These are phyloP conservation scores for Ferdinandea cuprea DNA, from an alignment of 2,888 invertebrate genomes.

Conservation along the genomic window DNA sequence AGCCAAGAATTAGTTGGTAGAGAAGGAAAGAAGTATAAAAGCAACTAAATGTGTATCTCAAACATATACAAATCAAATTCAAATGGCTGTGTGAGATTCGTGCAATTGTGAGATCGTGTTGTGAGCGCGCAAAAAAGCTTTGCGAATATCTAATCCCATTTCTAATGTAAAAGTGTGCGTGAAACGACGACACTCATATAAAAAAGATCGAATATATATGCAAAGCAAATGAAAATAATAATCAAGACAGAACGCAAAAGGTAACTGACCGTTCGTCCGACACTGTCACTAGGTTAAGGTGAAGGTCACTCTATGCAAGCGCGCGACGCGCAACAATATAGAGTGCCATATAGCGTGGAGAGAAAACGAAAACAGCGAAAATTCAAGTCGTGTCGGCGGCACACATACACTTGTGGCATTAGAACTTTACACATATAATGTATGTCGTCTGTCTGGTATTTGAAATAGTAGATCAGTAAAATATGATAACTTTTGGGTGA, in stretches of 20 bases:
- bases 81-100: not conserved
- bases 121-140: slow-evolving; percentile 14
- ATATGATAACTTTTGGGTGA: not conserved
- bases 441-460: not conserved
- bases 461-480: not conserved
- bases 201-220: slow-evolving; percentile 50
- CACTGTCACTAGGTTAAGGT: slow-evolving; percentile 84
- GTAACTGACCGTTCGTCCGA: slow-evolving; percentile 84
- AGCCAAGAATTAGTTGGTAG: slow-evolving; percentile 8
- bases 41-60: slow-evolving; percentile 49
- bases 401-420: slow-evolving; percentile 22
- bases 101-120: not conserved
- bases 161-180: slow-evolving; percentile 42
- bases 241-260: slow-evolving; percentile 72
- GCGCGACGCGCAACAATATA: slow-evolving; percentile 33
- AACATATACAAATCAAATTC: slow-evolving; percentile 39
- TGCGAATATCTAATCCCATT: slow-evolving; percentile 49
- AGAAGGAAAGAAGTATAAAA: not conserved
- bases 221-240: slow-evolving; percentile 57
- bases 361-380: slow-evolving; percentile 1
- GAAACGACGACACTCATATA: slow-evolving; percentile 8
- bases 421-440: slow-evolving; percentile 9
- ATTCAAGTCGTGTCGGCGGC: not conserved
- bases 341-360: slow-evolving; percentile 12
- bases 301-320: slow-evolving; percentile 81